Base-by-base conservation (phyloP, 2,113 vertebrate genomes). In the Archilochus colubris region DNA sequence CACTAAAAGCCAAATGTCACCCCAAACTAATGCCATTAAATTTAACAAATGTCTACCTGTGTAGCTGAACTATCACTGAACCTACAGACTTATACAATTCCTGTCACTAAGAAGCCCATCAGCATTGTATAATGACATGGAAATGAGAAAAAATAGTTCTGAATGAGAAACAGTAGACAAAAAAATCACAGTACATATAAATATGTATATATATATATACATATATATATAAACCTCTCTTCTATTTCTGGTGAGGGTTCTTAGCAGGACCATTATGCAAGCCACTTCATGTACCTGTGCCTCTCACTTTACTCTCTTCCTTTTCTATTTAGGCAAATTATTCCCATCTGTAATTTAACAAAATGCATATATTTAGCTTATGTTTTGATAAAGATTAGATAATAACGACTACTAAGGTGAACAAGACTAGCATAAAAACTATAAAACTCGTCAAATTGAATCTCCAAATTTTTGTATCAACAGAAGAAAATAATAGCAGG, bases 11-110 rank as follows among this genome's bases (percentile, higher is more conserved):
- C 73, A 86, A 84, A 77, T 74, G 33, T 92, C 80, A 86, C 14
- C 14, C 79, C 68, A 80, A 88, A 92, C 46, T 86, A 83, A 86
- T 63, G 90, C 54, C 63, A 76, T 86, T 91, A 81, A 88, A 91
- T 68, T 28, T 92, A 83, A 31, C 0, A 2, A 93, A 72, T 43
- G 68, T 79, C 62, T 91, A 48, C 85, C 36, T 73, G 36, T 61
- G 54, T 46, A 77, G 72, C 2, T 83, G 88, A 94, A 86, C 82
- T 92, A 44, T 36, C 72, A 44, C 28, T 85, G 89, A 95, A 93
- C 78, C 54, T 91, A 50, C 73, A 90, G 38, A 44, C 68, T 83
- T 70, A 81, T 0, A 12, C 18, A 64, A 88, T 90, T 93, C 86
- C 74, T 93, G 55, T 88, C 57, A 70, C 48, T 67, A 77, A 90